Conservation (phyloP, 2,797 vertebrate genomes). For the Halcyon chelicuti region DNA sequence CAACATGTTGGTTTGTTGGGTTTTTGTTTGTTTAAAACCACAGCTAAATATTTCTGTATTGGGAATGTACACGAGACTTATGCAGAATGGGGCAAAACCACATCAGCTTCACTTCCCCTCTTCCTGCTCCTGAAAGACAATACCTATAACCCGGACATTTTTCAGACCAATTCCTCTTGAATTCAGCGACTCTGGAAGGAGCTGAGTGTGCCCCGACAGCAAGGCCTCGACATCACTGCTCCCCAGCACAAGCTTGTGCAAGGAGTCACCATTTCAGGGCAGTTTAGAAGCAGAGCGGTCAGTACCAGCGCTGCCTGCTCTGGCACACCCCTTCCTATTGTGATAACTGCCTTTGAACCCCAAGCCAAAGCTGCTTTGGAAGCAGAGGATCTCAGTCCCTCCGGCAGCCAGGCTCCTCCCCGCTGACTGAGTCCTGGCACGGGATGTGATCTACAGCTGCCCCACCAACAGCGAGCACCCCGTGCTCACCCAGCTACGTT, state of each 20-base stretch:
- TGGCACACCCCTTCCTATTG: accelerated
- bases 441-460: neutral
- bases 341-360: neutral
- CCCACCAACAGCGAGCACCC: accelerated
- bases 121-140: neutral
- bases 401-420: neutral
- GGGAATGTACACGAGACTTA: accelerated
- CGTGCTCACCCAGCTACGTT: neutral
- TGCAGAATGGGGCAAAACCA: neutral
- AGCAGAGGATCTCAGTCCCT: neutral
- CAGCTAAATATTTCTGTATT: neutral
- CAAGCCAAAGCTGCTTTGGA: neutral
- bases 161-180: neutral
- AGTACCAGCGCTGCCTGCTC: neutral
- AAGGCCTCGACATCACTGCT: neutral
- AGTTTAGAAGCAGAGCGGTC: neutral
- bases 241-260: neutral
- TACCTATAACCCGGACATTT: neutral
- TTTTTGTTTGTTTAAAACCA: neutral
- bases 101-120: neutral
- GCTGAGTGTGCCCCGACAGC: neutral
- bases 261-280: neutral
- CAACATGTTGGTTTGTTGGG: neutral
- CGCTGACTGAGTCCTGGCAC: neutral
- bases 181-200: neutral